These are phyloP conservation scores for Abscondita cerata DNA, from an alignment of 2,888 invertebrate genomes.

Conservation along the genomic window DNA sequence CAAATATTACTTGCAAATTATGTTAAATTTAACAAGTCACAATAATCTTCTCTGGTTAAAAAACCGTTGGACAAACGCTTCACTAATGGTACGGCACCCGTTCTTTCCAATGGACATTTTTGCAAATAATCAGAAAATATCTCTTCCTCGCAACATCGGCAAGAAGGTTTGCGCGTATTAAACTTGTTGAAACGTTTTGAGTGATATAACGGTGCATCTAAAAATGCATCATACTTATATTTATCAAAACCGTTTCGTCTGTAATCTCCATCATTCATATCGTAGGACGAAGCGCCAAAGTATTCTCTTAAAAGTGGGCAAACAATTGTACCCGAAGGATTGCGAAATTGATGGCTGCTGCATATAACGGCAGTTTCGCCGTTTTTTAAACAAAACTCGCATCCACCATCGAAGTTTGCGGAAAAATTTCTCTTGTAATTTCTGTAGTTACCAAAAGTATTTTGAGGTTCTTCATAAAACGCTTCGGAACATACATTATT, in stretches of 20 bases:
- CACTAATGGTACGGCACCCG: not conserved
- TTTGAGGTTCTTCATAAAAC: not conserved
- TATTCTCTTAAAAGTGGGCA: slow-evolving; percentile 19
- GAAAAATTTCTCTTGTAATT: not conserved
- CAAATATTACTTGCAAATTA: not conserved
- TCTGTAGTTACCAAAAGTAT: not conserved
- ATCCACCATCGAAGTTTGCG: not conserved
- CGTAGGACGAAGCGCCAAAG: not conserved
- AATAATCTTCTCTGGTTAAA: not conserved
- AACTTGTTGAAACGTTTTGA: too few species aligned
- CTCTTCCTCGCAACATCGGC: too few species aligned
- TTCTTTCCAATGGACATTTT: not conserved
- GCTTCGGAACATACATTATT: not conserved
- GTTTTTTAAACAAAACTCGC: slow-evolving; percentile 21
- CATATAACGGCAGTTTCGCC: slow-evolving; percentile 16
- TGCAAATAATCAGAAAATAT: too few species aligned
- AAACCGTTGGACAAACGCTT: not conserved
- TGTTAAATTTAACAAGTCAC: not conserved
- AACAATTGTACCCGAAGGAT: slow-evolving; percentile 9
- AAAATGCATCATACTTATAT: too few species aligned
- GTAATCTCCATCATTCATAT: too few species aligned
- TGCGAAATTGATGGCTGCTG: slow-evolving; percentile 19
- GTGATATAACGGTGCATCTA: too few species aligned
- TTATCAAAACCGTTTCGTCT: too few species aligned
- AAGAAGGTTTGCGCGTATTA: too few species aligned